Evolutionary conservation across 1,140 invertebrate genomes (phyloP).

Genomic region (Aphelinus certus): DNA sequence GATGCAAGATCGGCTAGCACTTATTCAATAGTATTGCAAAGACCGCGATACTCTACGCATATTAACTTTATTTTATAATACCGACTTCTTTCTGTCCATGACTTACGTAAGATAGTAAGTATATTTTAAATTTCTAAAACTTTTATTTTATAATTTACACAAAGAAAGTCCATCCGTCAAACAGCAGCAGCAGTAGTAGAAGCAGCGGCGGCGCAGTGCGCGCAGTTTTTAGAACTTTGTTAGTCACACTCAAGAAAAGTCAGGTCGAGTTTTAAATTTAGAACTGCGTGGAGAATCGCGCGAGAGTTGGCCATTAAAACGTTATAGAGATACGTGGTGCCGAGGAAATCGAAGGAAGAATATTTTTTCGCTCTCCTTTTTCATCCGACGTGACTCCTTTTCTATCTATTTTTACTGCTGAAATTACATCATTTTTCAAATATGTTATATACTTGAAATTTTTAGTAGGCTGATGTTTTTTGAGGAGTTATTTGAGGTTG

Average conservation of each 20-base stretch:
- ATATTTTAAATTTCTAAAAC: not conserved
- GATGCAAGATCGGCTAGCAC: conserved; percentile 1
- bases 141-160: not conserved
- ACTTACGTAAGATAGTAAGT: not conserved
- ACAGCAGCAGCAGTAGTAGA: not conserved
- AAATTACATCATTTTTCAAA: no score
- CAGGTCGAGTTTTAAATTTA: conserved; percentile 39
- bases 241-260: conserved; percentile 30
- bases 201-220: not conserved
- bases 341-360: conserved; percentile 21
- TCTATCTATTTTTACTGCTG: conserved; percentile 1
- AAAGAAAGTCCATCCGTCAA: conserved; percentile 30
- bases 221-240: conserved; percentile 39
- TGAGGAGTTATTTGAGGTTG: no score
- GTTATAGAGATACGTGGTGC: conserved; percentile 14
- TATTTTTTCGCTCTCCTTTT: conserved; percentile 35
- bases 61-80: no score
- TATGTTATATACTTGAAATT: no score
- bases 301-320: conserved; percentile 27
- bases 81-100: no score
- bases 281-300: conserved; percentile 16
- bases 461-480: no score
- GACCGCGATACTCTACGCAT: not conserved
- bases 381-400: conserved; percentile 14
- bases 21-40: conserved; percentile 28